These are phyloP conservation scores for Botia kubotai DNA, from an alignment of 2,797 vertebrate genomes.

Conservation along the genomic window DNA sequence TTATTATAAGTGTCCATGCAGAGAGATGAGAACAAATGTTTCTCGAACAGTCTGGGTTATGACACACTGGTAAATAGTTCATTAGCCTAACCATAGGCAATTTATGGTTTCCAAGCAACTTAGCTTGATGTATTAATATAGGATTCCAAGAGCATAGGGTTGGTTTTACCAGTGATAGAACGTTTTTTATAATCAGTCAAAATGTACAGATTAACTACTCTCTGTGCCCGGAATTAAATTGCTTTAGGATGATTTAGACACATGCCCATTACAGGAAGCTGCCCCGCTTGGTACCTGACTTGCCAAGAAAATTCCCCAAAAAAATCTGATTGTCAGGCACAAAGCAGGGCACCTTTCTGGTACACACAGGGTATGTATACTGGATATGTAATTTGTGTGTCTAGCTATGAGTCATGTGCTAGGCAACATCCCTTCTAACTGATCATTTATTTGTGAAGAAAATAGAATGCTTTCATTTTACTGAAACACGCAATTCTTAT, in stretches of 20 bases:
- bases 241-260: too few relatives aligned
- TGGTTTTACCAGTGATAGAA: constrained; percentile 11
- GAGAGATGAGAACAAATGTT: constrained; percentile 20
- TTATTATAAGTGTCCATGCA: constrained; percentile 32
- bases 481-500: not conserved
- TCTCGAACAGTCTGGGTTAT: constrained; percentile 25
- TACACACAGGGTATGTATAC: too few relatives aligned
- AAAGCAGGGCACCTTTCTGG: too few relatives aligned
- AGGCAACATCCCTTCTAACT: not conserved
- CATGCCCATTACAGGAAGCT: too few relatives aligned
- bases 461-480: not conserved
- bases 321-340: too few relatives aligned
- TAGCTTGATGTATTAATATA: constrained; percentile 16
- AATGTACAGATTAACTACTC: not conserved
- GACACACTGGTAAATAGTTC: constrained; percentile 33
- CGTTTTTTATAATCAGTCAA: not conserved
- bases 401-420: not conserved
- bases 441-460: not conserved
- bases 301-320: too few relatives aligned
- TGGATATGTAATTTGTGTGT: too few relatives aligned
- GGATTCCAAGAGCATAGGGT: constrained; percentile 1
- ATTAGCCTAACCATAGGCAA: constrained; percentile 32
- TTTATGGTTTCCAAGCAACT: constrained; percentile 37
- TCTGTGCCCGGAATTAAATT: not conserved
- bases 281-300: too few relatives aligned